Evolutionary conservation across 2,888 invertebrate genomes (phyloP).

Genomic region (Campoletis raptor): DNA sequence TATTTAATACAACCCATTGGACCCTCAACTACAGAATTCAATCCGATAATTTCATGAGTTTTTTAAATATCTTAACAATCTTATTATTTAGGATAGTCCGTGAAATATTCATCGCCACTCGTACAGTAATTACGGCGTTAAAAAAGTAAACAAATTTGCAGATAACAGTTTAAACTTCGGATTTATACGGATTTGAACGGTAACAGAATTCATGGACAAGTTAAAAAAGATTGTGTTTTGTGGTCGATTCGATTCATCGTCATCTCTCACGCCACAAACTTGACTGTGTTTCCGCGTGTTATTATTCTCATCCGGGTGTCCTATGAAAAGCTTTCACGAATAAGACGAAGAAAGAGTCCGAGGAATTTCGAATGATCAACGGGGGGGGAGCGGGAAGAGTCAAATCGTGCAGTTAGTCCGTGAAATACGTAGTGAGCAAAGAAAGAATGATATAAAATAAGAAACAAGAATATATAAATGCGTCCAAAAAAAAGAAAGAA

Average conservation of each 20-base stretch:
- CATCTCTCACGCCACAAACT: conserved; percentile 45
- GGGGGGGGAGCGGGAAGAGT: conserved; percentile 55
- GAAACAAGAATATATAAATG: conserved; percentile 57
- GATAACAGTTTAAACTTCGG: neutral
- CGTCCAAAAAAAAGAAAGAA: neutral
- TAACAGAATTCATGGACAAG: neutral
- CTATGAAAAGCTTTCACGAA: conserved; percentile 45
- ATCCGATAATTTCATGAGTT: neutral
- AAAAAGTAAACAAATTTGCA: neutral
- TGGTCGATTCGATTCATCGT: conserved; percentile 25
- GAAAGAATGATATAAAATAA: conserved; percentile 52
- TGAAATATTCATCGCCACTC: neutral
- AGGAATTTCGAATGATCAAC: conserved; percentile 38
- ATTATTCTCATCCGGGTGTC: conserved; percentile 10
- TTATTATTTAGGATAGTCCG: neutral
- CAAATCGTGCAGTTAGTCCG: conserved; percentile 3
- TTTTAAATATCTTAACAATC: neutral
- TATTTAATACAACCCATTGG: no score
- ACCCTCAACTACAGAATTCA: neutral
- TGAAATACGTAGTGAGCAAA: conserved; percentile 40
- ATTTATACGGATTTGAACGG: neutral
- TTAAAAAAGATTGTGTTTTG: conserved; percentile 4
- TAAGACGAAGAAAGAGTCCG: conserved; percentile 19
- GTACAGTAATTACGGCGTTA: neutral
- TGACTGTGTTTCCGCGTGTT: conserved; percentile 47